Conservation (phyloP, 2,888 invertebrate species). For the Hyposoter didymator region DNA sequence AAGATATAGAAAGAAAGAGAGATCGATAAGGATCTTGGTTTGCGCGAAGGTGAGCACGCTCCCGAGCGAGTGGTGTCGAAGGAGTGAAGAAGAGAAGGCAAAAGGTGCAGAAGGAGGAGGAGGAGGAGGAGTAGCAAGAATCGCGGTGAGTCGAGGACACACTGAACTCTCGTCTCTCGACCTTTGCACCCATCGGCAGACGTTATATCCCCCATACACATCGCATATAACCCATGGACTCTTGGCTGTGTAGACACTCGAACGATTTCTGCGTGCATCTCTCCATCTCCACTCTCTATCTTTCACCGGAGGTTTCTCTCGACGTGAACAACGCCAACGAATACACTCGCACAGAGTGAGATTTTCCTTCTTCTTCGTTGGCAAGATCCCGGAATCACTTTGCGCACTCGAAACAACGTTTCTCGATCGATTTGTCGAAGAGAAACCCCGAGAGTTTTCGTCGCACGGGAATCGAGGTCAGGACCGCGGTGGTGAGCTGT, state of each 20-base stretch:
- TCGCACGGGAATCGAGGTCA: conserved; percentile 4
- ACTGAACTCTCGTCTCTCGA: conserved; percentile 64
- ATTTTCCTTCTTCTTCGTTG: conserved; percentile 4
- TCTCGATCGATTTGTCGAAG: conserved; percentile 8
- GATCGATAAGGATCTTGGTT: conserved; percentile 67
- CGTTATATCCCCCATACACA: conserved; percentile 42
- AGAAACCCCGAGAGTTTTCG: conserved; percentile 16
- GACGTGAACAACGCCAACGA: background rate
- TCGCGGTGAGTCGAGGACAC: conserved; percentile 67
- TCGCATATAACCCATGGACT: conserved; percentile 33
- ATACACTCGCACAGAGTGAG: background rate
- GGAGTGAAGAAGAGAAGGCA: conserved; percentile 59
- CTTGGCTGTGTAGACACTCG: conserved; percentile 33
- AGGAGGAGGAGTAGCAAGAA: conserved; percentile 46
- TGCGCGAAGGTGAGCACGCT: conserved; percentile 68
- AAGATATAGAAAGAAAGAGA: conserved; percentile 23
- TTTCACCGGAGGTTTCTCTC: conserved; percentile 14
- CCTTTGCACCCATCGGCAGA: conserved; percentile 61
- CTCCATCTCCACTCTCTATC: conserved; percentile 15
- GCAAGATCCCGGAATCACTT: background rate
- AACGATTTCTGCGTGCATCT: conserved; percentile 39
- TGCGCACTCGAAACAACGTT: background rate
- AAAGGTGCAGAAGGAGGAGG: conserved; percentile 33
- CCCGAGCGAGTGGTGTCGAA: conserved; percentile 62
- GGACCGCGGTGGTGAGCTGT: conserved; percentile 3